Evolutionary conservation across 2,113 vertebrate genomes (phyloP).

Genomic region (Pelusios castaneus): DNA sequence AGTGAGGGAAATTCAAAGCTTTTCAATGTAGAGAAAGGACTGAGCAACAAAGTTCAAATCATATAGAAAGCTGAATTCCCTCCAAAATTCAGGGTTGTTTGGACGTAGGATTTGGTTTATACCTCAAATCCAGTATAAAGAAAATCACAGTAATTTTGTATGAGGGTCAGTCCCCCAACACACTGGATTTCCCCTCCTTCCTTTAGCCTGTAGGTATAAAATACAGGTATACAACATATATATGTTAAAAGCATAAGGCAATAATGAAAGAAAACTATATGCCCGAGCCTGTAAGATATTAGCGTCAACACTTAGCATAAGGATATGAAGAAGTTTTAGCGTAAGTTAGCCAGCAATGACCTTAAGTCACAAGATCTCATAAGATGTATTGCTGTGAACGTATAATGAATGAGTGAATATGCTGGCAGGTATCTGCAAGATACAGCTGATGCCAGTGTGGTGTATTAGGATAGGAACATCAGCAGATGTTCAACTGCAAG

Average conservation of each 20-base stretch:
- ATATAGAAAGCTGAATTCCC: not conserved
- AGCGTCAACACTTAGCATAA: not conserved
- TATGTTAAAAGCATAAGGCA: not conserved
- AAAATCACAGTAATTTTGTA: fast-evolving
- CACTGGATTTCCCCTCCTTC: not conserved
- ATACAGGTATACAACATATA: not conserved
- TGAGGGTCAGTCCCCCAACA: not conserved
- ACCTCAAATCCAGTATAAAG: not conserved
- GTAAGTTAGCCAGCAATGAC: not conserved
- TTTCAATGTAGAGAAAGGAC: not conserved
- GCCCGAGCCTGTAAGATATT: not conserved
- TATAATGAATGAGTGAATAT: not conserved
- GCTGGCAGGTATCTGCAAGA: not conserved
- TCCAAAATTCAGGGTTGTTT: not conserved
- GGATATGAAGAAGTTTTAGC: not conserved
- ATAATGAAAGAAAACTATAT: not conserved
- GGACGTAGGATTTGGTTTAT: not conserved
- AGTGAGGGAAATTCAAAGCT: not conserved
- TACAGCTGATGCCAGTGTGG: not conserved
- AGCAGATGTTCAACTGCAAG: not conserved
- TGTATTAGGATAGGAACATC: not conserved
- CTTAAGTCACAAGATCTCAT: not conserved
- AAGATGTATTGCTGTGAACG: not conserved
- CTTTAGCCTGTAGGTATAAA: not conserved
- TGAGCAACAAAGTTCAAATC: not conserved